Evolutionary conservation across 2,888 invertebrate genomes (phyloP).

Genomic region (Agrochola macilenta): DNA sequence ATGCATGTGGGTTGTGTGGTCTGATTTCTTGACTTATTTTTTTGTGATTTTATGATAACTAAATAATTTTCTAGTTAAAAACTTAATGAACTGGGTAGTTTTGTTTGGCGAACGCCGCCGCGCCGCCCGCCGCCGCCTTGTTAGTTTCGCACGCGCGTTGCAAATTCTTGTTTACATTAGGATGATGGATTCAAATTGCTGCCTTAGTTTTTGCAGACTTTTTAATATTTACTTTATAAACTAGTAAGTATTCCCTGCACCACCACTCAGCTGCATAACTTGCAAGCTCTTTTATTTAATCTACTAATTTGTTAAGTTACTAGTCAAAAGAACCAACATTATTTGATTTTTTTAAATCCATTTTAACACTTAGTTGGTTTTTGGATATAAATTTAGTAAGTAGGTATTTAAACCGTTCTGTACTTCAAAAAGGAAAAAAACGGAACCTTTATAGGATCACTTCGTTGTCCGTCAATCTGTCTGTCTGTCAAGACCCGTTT

Average conservation of each 20-base stretch:
- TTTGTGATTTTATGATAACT: neutral
- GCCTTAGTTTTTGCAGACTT: conserved; percentile 5
- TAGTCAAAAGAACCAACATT: neutral
- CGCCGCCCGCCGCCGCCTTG: too few species aligned
- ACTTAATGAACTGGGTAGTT: neutral
- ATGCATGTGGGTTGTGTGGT: neutral
- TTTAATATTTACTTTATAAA: conserved; percentile 1
- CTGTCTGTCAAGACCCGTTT: too few species aligned
- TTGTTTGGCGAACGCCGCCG: conserved; percentile 1
- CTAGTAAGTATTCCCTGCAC: neutral
- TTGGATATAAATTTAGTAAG: neutral
- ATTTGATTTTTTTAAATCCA: neutral
- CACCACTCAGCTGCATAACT: neutral
- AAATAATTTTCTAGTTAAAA: neutral
- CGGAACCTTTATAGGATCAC: too few species aligned
- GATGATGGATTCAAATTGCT: conserved; percentile 39
- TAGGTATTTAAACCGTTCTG: too few species aligned
- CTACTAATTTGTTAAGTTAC: neutral
- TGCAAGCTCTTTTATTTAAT: neutral
- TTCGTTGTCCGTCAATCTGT: too few species aligned
- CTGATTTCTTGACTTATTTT: neutral
- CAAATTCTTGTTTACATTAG: conserved; percentile 2
- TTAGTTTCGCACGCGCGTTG: neutral
- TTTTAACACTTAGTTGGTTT: neutral
- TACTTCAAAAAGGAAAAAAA: too few species aligned